Evolutionary conservation across 1,140 invertebrate genomes (phyloP), one percentile per base, ranked within the genome.

Genomic region (Formica exsecta): DNA sequence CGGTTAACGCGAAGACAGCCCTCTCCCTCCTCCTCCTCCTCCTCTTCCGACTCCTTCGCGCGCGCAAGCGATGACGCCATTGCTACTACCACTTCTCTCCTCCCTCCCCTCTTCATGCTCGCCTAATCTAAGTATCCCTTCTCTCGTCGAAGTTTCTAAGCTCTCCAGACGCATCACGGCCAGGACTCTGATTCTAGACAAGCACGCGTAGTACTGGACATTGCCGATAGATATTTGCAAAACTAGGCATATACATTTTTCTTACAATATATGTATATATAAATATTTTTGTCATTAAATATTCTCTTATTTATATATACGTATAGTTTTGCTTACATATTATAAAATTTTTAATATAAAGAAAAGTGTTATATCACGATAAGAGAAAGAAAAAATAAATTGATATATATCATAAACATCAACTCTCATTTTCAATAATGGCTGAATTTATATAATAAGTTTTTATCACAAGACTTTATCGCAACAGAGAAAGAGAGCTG

Each of bases 1-100:
- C 62, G 87, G 57, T 79, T 51, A 87, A 83, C 71, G 89, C 36
- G 86, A 88, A 87, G 88, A 66, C 90, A 81, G 73, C 89, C 89
- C 84, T 86, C 85, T 90, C 86, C 44, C 85, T 84, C 84, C 77
- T 48, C 87, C 68, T 70, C 25, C 11, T 44, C 41, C 41, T 44
- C 41, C 32, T 32, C 32, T 32, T 73, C 77, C 85, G 70, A 61
- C 76, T 83, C 68, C 71, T 83, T 84, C 81, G 86, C 86, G 75
- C 70, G 75, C 77, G 68, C 86, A 48, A 76, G 65, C 62, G 59
- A 59, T 61, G 81, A 86, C 83, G 77, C 90, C 86, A 90, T 90
- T 90, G 81, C 89, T 87, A 88, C 89, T 87, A 88, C 86, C 73
- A 83, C 81, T 87, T 89, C 85, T 73, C 86, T 83, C 44, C 13